phyloP scores from a whole-genome alignment of 2,888 invertebrate species.

The Noctua janthina region DNA sequence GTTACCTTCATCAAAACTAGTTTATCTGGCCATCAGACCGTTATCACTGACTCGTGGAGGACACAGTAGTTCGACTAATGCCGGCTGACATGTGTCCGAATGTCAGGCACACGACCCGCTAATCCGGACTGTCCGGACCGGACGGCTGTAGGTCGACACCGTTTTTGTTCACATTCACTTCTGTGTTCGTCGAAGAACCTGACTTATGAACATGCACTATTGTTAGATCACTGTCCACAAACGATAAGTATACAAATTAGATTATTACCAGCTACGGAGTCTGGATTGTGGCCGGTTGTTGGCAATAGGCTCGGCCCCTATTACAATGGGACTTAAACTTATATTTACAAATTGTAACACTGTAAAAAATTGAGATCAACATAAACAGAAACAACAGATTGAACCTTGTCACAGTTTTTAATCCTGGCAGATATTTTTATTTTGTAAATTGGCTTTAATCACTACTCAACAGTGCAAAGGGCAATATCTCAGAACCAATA shows the following conservation, averaged over 20 bases:
- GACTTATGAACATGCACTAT: not conserved
- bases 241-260: not conserved
- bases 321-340: not conserved
- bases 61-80: conserved; percentile 52
- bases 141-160: conserved; percentile 19
- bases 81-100: conserved; percentile 62
- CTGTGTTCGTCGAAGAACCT: conserved; percentile 12
- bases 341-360: not conserved
- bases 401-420: not conserved
- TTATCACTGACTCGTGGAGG: conserved; percentile 49
- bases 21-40: conserved; percentile 60
- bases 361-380: not conserved
- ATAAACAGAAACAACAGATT: not conserved
- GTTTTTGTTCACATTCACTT: conserved; percentile 47
- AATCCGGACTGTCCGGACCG: conserved; percentile 47
- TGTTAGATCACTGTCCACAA: not conserved
- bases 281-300: not conserved
- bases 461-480: not conserved
- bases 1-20: conserved; percentile 63
- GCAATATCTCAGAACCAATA: not conserved
- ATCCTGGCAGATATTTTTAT: not conserved
- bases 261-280: not conserved
- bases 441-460: not conserved
- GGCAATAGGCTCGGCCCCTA: not conserved
- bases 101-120: conserved; percentile 54